Conservation (phyloP, 2,113 vertebrate species). For the Catharus bicknelli region DNA sequence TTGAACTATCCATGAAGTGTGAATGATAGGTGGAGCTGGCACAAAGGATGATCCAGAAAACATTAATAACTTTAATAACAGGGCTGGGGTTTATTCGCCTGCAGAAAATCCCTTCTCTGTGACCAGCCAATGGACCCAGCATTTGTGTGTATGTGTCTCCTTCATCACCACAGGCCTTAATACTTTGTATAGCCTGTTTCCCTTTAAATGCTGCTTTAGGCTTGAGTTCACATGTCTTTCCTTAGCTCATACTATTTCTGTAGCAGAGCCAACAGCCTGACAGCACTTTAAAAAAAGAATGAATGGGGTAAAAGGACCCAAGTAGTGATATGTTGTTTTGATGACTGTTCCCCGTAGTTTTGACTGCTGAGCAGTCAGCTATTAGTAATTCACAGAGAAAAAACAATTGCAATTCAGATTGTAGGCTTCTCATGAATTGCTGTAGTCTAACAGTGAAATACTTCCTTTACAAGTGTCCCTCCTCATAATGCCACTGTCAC, state of each 20-base stretch:
- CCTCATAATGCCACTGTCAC: background rate
- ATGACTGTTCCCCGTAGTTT: conserved; percentile 24
- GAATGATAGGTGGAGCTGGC: conserved; percentile 56
- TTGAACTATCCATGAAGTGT: conserved; percentile 48
- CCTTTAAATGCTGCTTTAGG: conserved; percentile 56
- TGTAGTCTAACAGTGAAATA: background rate
- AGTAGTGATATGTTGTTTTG: conserved; percentile 6
- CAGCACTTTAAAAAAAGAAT: conserved; percentile 49
- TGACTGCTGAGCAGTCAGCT: conserved; percentile 34
- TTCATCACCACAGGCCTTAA: conserved; percentile 19
- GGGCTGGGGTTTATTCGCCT: background rate
- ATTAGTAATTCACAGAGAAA: background rate
- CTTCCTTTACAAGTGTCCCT: background rate
- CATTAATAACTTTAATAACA: conserved; percentile 44
- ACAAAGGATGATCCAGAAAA: conserved; percentile 11
- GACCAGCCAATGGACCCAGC: conserved; percentile 7
- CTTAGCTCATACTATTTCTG: conserved; percentile 53
- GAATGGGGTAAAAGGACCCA: conserved; percentile 42
- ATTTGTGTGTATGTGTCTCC: conserved; percentile 19
- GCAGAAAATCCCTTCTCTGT: background rate
- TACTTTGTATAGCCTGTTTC: conserved; percentile 50
- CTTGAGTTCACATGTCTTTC: conserved; percentile 62
- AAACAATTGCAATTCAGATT: background rate
- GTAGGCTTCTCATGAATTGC: background rate
- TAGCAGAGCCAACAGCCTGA: conserved; percentile 54